phyloP scores from a whole-genome alignment of 2,113 vertebrate species.

The Sebastes fasciatus region DNA sequence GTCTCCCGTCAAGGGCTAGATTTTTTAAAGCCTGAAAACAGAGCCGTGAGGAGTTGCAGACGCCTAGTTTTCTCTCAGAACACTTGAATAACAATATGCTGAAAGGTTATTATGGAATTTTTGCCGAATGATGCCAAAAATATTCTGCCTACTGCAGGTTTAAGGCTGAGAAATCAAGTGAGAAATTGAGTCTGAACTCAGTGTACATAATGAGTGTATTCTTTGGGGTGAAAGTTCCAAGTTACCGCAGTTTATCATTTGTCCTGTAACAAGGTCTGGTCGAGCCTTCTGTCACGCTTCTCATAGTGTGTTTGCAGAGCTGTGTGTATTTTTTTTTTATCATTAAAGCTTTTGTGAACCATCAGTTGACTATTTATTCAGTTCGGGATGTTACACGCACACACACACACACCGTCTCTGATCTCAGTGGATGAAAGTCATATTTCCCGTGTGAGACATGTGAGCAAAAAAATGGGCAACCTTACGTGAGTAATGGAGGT shows the following conservation, averaged over 20 bases:
- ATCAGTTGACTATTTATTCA: not conserved
- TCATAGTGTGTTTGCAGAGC: not conserved
- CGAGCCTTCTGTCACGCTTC: not conserved
- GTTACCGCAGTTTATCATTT: not conserved
- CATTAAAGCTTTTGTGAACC: not conserved
- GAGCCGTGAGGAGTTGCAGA: too few relatives aligned
- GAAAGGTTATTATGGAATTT: too few relatives aligned
- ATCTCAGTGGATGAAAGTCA: not conserved
- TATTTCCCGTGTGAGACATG: not conserved
- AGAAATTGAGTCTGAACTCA: constrained; percentile 5
- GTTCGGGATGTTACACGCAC: too few relatives aligned
- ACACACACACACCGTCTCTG: not conserved
- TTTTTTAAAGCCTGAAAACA: too few relatives aligned
- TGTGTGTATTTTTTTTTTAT: not conserved
- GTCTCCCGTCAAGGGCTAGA: too few relatives aligned
- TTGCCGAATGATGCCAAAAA: too few relatives aligned
- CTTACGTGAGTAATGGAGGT: not conserved
- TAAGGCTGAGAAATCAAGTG: not conserved
- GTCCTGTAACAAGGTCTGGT: not conserved
- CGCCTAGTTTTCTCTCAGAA: too few relatives aligned
- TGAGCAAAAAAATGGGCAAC: not conserved
- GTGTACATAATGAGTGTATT: not conserved
- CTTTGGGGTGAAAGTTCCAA: too few relatives aligned
- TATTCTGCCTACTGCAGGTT: too few relatives aligned
- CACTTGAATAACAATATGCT: too few relatives aligned